phyloP scores from a whole-genome alignment of 2,797 vertebrate genomes.

The Phrynocephalus guinanensis region DNA sequence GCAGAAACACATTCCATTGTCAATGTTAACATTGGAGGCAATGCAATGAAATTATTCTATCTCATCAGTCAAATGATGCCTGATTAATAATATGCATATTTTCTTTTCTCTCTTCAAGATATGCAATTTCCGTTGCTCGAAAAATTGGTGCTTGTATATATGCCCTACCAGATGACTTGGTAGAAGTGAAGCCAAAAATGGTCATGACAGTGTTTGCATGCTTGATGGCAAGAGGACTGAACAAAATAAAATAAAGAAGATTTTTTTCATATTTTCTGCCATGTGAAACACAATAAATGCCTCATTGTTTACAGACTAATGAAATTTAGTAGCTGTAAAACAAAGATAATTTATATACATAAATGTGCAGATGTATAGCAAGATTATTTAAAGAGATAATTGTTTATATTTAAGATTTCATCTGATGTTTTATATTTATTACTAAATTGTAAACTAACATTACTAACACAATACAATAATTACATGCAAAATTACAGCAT shows the following conservation, averaged over 20 bases:
- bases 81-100: constrained; percentile 46
- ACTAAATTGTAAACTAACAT: constrained; percentile 60
- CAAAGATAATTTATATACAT: constrained; percentile 67
- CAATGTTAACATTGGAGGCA: constrained; percentile 3
- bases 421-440: constrained; percentile 54
- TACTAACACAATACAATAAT: constrained; percentile 52
- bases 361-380: constrained; percentile 63
- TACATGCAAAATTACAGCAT: constrained; percentile 58
- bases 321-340: constrained; percentile 66
- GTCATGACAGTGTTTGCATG: constrained; percentile 97
- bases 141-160: constrained; percentile 97
- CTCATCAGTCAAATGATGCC: background rate
- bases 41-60: constrained; percentile 31
- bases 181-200: constrained; percentile 98
- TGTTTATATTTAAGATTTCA: constrained; percentile 64
- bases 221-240: constrained; percentile 92
- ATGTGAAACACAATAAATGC: constrained; percentile 71
- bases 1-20: background rate
- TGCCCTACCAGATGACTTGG: constrained; percentile 93
- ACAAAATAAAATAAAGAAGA: constrained; percentile 81
- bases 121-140: constrained; percentile 94
- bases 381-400: constrained; percentile 56
- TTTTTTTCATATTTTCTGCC: constrained; percentile 63
- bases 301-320: constrained; percentile 78
- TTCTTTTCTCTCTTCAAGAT: constrained; percentile 81